Evolutionary conservation across 2,888 invertebrate species (phyloP).

Genomic region (Pegoplata infirma): DNA sequence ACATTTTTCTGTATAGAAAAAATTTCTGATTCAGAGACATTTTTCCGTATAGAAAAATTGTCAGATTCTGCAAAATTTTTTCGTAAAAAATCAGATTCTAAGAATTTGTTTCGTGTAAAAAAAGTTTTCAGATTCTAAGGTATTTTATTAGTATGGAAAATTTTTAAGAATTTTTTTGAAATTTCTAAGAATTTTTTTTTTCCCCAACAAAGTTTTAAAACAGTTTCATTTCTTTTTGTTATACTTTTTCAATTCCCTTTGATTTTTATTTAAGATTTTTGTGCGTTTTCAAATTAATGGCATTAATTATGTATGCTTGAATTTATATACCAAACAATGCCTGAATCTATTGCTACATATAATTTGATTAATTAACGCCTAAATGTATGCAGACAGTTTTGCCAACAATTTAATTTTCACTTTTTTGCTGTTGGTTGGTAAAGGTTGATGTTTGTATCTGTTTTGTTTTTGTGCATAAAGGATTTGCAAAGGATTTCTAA

Average conservation of each 20-base stretch:
- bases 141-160: no score
- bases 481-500: background rate
- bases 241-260: background rate
- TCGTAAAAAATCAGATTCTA: no score
- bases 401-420: slow-evolving; percentile 53
- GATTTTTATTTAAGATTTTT: background rate
- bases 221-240: no score
- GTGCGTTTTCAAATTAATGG: slow-evolving; percentile 47
- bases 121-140: no score
- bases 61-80: no score
- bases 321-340: slow-evolving; percentile 38
- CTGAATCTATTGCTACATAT: slow-evolving; percentile 40
- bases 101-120: no score
- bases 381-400: slow-evolving; percentile 62
- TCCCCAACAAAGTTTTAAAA: no score
- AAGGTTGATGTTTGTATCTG: background rate
- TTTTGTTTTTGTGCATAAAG: background rate
- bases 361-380: slow-evolving; percentile 63
- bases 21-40: no score
- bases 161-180: no score
- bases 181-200: no score
- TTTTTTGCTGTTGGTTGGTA: slow-evolving; percentile 12
- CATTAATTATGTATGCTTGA: slow-evolving; percentile 61
- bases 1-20: no score
- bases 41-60: no score